Conservation (phyloP, 92 coral and sea anemone species). For the Desmophyllum pertusum region DNA sequence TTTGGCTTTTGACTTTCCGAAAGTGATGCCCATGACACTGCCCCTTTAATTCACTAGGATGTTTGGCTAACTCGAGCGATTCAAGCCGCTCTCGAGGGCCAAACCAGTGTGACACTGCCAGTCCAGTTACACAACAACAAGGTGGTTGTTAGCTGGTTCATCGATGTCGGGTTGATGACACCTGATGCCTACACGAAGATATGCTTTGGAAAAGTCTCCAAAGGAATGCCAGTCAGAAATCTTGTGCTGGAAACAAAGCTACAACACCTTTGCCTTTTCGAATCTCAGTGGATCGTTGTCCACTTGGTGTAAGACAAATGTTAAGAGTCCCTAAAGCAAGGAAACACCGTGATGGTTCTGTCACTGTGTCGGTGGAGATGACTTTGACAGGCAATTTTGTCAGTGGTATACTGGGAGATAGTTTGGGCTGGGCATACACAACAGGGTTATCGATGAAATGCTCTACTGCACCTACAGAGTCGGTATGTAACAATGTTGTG, state of each 20-base stretch:
- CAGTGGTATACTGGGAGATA: conserved; percentile 26
- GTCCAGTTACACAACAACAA: neutral
- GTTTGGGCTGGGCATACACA: conserved; percentile 16
- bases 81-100: conserved; percentile 4
- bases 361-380: conserved; percentile 24
- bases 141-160: conserved; percentile 6
- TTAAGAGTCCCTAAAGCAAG: neutral
- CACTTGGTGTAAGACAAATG: neutral
- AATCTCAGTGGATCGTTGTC: neutral
- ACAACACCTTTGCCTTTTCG: conserved; percentile 8
- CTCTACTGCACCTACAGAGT: conserved; percentile 16
- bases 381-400: neutral
- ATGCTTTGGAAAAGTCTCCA: conserved; percentile 16
- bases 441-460: conserved; percentile 35
- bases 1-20: too few relatives aligned
- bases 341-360: neutral
- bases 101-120: conserved; percentile 13
- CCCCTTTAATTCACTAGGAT: neutral
- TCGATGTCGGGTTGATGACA: neutral
- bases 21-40: neutral
- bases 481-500: neutral
- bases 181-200: conserved; percentile 1
- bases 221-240: neutral
- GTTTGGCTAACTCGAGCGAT: neutral
- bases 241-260: conserved; percentile 29